phyloP scores from a whole-genome alignment of 2,113 vertebrate species.

The Sus scrofa region T2T-Sscrofa CM000817.6:80963001-80963500 shows the following conservation, averaged over 20 bases:
- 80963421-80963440: background rate
- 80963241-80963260: too few relatives aligned
- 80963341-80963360: background rate
- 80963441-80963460: accelerated
- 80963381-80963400: accelerated
- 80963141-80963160: too few relatives aligned
- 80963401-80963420: accelerated
- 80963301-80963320: background rate
- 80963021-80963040: background rate
- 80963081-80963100: background rate
- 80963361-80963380: background rate
- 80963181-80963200: accelerated
- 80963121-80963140: background rate
- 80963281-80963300: background rate
- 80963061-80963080: background rate
- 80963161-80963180: background rate
- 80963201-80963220: background rate
- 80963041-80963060: background rate
- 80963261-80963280: too few relatives aligned
- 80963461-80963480: background rate
- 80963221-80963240: accelerated
- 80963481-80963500: background rate
- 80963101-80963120: background rate
- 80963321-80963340: accelerated
- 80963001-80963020: background rate